Conservation (phyloP, 2,113 vertebrate genomes). For the Corythaixoides concolor region DNA sequence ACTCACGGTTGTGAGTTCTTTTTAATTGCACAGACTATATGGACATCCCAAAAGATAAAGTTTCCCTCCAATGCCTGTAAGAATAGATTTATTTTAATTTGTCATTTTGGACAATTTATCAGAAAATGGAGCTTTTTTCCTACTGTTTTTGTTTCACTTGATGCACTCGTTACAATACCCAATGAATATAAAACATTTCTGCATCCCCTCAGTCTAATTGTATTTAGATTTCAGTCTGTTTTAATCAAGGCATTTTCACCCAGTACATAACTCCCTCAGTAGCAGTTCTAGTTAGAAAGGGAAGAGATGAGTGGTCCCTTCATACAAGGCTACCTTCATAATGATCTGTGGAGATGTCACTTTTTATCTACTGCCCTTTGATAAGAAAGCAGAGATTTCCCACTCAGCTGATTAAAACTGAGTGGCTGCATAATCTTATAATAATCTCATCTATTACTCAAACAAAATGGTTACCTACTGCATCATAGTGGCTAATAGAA, state of each 20-base stretch:
- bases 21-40: not conserved
- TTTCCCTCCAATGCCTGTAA: not conserved
- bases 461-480: not conserved
- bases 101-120: not conserved
- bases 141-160: not conserved
- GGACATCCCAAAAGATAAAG: not conserved
- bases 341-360: not conserved
- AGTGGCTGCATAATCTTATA: slow-evolving; percentile 13
- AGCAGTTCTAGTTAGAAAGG: not conserved
- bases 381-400: slow-evolving; percentile 39
- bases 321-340: slow-evolving; percentile 7
- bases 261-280: not conserved
- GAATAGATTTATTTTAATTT: slow-evolving; percentile 5
- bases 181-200: not conserved
- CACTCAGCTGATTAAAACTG: slow-evolving; percentile 38
- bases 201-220: not conserved
- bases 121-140: not conserved
- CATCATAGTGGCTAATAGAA: not conserved
- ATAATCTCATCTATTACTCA: slow-evolving; percentile 8
- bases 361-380: slow-evolving; percentile 40
- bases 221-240: slow-evolving; percentile 49
- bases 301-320: slow-evolving; percentile 9
- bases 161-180: not conserved
- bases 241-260: slow-evolving; percentile 29
- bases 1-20: not conserved